Percentiles rank a stretch among this genome's conserved stretches.
These are phyloP conservation scores for Lagopus leucura DNA, from an alignment of 2,113 vertebrate species.

Conservation along the genomic window DNA sequence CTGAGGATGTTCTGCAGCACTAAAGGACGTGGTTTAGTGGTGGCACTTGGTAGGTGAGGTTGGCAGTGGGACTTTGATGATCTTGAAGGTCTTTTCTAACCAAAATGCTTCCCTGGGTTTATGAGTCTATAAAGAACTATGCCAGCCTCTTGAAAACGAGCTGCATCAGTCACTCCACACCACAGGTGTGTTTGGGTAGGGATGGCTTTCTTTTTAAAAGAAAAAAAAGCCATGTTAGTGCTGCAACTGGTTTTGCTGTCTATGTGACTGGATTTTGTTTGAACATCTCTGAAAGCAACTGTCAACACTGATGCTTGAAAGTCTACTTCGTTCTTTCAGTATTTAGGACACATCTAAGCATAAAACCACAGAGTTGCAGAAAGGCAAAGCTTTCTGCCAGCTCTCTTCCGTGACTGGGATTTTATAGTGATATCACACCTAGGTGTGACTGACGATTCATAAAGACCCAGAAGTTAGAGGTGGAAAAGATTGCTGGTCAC, in stretches of 20 bases:
- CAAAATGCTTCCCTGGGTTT: not conserved
- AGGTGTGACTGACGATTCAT: slow-evolving; percentile 26
- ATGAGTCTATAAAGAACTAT: not conserved
- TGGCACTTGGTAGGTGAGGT: not conserved
- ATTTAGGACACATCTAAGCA: not conserved
- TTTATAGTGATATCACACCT: not conserved
- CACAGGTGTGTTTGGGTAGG: not conserved
- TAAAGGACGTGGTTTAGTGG: not conserved
- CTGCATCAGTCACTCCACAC: rapidly evolving
- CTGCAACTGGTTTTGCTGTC: not conserved
- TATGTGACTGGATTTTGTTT: not conserved
- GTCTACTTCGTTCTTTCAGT: not conserved
- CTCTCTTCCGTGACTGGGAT: not conserved
- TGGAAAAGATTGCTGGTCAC: slow-evolving; percentile 33
- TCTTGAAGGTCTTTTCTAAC: not conserved
- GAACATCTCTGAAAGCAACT: not conserved
- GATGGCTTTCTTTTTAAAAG: not conserved
- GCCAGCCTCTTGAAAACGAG: not conserved
- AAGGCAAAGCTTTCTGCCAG: slow-evolving; percentile 10
- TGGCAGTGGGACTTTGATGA: not conserved
- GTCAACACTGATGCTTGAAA: not conserved
- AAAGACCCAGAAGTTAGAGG: not conserved
- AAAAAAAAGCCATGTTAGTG: not conserved
- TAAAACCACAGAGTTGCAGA: not conserved
- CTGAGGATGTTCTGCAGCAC: not conserved